Conservation (phyloP, 2,888 invertebrate species). For the Drosophila borealis region DNA sequence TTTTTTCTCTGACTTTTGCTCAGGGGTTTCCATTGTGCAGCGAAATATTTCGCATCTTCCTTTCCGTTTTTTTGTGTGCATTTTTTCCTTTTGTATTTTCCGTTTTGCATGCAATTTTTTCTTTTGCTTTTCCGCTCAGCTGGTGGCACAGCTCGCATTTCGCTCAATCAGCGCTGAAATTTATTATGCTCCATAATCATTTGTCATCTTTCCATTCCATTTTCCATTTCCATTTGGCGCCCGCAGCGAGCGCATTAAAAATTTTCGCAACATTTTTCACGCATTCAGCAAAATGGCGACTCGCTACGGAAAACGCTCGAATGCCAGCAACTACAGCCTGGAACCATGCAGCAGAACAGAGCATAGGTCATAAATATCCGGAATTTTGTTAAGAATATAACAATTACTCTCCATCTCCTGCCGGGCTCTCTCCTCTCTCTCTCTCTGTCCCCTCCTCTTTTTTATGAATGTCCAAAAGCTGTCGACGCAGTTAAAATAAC, state of each 20-base stretch:
- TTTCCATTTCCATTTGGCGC: slow-evolving; percentile 69
- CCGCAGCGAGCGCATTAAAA: slow-evolving; percentile 76
- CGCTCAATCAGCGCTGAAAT: slow-evolving; percentile 77
- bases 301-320: slow-evolving; percentile 52
- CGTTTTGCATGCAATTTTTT: slow-evolving; percentile 28
- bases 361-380: slow-evolving; percentile 71
- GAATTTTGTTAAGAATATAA: slow-evolving; percentile 79
- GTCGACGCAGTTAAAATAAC: slow-evolving; percentile 45
- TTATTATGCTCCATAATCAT: slow-evolving; percentile 79
- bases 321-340: slow-evolving; percentile 12
- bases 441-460: slow-evolving; percentile 30
- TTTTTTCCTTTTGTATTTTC: slow-evolving; percentile 34
- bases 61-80: neutral
- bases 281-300: slow-evolving; percentile 71
- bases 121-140: slow-evolving; percentile 25
- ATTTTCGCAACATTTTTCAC: slow-evolving; percentile 77
- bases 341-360: slow-evolving; percentile 25
- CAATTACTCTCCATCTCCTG: slow-evolving; percentile 54
- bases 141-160: slow-evolving; percentile 59
- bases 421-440: slow-evolving; percentile 40
- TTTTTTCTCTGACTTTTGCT: slow-evolving; percentile 26
- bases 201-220: slow-evolving; percentile 71
- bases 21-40: slow-evolving; percentile 18
- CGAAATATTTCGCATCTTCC: slow-evolving; percentile 22
- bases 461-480: slow-evolving; percentile 61